These are phyloP conservation scores for Heliconius charithonia DNA, from an alignment of 2,888 invertebrate genomes.

Conservation along the genomic window DNA sequence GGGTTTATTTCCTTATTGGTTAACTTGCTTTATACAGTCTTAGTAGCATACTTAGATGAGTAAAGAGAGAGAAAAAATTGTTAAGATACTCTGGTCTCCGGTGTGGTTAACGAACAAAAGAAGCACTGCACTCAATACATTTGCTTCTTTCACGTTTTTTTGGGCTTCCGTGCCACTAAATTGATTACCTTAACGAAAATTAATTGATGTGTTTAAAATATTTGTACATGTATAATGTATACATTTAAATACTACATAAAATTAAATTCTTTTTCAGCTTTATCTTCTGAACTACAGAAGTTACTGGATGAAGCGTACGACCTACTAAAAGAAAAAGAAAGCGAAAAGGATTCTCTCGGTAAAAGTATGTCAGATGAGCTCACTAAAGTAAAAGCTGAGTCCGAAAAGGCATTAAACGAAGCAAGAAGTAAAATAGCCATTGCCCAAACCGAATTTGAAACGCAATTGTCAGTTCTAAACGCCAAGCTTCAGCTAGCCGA, in stretches of 20 bases:
- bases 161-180: no score
- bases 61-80: no score
- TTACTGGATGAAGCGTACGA: constrained; percentile 80
- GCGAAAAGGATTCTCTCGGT: constrained; percentile 77
- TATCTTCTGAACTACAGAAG: constrained; percentile 79
- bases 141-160: no score
- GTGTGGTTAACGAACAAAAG: no score
- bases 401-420: constrained; percentile 79
- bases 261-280: constrained; percentile 62
- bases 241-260: background rate
- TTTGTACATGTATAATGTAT: no score
- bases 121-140: no score
- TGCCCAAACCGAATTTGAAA: constrained; percentile 85
- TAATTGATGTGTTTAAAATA: no score
- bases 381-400: constrained; percentile 74
- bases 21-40: no score
- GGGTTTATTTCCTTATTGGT: no score
- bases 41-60: no score
- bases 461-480: constrained; percentile 82
- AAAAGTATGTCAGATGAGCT: constrained; percentile 81
- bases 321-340: constrained; percentile 79
- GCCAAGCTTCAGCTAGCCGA: constrained; percentile 81
- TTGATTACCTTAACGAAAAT: no score
- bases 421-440: constrained; percentile 87
- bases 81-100: no score